These are phyloP conservation scores for Phalera bucephala DNA, from an alignment of 2,888 invertebrate genomes.

Conservation along the genomic window DNA sequence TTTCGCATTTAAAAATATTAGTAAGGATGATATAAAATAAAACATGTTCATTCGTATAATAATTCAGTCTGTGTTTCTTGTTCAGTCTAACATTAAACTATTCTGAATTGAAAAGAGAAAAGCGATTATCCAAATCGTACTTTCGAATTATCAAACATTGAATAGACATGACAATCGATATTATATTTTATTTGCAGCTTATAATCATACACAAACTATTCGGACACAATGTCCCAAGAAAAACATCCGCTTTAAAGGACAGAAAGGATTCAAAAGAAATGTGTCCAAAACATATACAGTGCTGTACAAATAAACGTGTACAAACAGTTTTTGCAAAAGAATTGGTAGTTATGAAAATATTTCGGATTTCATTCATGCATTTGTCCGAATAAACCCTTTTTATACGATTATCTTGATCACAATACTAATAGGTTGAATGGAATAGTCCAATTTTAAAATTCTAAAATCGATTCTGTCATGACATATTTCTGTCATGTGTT, in stretches of 20 bases:
- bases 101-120: constrained; percentile 26
- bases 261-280: constrained; percentile 49
- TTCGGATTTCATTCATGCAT: constrained; percentile 50
- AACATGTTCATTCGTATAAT: too few species aligned
- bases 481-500: constrained; percentile 17
- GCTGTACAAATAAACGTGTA: constrained; percentile 71
- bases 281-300: constrained; percentile 62
- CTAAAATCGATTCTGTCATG: constrained; percentile 30
- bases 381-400: constrained; percentile 41
- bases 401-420: constrained; percentile 42
- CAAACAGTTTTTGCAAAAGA: constrained; percentile 62
- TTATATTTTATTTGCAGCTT: constrained; percentile 35
- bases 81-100: constrained; percentile 11
- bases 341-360: constrained; percentile 58
- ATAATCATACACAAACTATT: constrained; percentile 46
- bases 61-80: too few species aligned
- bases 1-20: too few species aligned
- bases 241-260: constrained; percentile 69
- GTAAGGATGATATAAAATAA: too few species aligned
- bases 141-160: constrained; percentile 20
- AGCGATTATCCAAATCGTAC: constrained; percentile 21
- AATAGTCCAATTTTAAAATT: constrained; percentile 36
- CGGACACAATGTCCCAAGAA: constrained; percentile 54
- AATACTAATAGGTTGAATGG: constrained; percentile 35
- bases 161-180: constrained; percentile 31